Evolutionary conservation across 2,113 vertebrate species (phyloP), one percentile per base, ranked within the genome.

Genomic region (Thalassarche chlororhynchos): DNA sequence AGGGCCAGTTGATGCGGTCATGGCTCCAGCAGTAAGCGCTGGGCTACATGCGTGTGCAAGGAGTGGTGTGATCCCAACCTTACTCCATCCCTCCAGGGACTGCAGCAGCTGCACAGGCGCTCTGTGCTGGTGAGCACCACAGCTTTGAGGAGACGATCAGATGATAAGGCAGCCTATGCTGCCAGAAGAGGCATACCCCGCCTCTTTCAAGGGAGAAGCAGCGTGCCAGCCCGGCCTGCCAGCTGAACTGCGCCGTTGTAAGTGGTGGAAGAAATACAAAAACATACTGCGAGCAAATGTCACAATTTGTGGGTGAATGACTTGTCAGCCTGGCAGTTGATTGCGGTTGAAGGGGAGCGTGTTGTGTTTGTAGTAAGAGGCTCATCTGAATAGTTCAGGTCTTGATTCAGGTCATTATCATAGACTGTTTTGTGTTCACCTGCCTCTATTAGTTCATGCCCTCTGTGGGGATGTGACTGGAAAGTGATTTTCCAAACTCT

Each of bases 201-300:
- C 5, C 12, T 91, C 52, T 82, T 93, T 78, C 57, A 58, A 71
- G 69, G 19, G 52, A 87, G 6, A 75, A 87, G 16, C 44, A 82
- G 47, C 9, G 5, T 32, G 23, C 51, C 57, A 79, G 51, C 60
- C 54, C 2, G 1, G 46, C 34, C 79, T 88, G 66, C 65, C 46
- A 69, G 71, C 68, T 68, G 76, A 92, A 51, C 46, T 42, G 10
- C 1, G 2, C 32, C 0, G 0, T 31, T 70, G 2, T 54, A 78
- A 54, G 18, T 52, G 34, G 44, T 78, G 52, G 69, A 95, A 61
- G 65, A 89, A 61, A 61, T 47, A 40, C 42, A 54, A 76, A 90
- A 87, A 32, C 24, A 28, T 44, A 44, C 8, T 86, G 60, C 0
- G 0, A 92, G n/a, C 47, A 91, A 74, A 82, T 87, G 60, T 75